Conservation (phyloP, 2,888 invertebrate genomes). For the Gymnosoma rotundatum region DNA sequence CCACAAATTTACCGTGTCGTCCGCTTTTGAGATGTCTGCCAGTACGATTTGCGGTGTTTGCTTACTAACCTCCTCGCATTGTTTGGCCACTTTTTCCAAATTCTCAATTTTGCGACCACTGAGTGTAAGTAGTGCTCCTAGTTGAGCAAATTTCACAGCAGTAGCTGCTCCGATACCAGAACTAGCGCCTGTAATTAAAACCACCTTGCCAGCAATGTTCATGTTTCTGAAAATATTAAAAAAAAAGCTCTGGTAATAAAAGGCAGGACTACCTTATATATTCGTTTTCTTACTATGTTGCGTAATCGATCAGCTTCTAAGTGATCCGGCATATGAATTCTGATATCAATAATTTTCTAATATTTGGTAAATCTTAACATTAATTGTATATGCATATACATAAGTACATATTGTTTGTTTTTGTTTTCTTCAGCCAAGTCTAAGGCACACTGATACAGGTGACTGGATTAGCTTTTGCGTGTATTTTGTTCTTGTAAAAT, state of each 20-base stretch:
- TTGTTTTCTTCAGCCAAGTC: constrained; percentile 11
- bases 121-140: constrained; percentile 85
- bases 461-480: no score
- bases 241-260: not conserved
- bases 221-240: constrained; percentile 61
- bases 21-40: constrained; percentile 86
- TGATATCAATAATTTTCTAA: no score
- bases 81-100: constrained; percentile 85
- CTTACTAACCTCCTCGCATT: constrained; percentile 79
- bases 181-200: constrained; percentile 87
- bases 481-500: no score
- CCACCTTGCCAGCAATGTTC: constrained; percentile 81
- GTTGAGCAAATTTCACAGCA: constrained; percentile 86
- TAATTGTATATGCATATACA: not conserved
- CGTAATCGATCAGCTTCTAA: constrained; percentile 45
- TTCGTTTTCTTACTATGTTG: constrained; percentile 35
- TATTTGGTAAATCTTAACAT: not conserved
- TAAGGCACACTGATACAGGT: no score
- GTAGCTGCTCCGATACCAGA: constrained; percentile 89
- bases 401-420: not conserved
- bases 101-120: constrained; percentile 88
- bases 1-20: constrained; percentile 84
- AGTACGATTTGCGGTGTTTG: constrained; percentile 85
- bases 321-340: not conserved
- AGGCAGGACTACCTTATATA: not conserved